Evolutionary conservation across 2,797 vertebrate genomes (phyloP).

Genomic region (Loris lydekkerianus): DNA sequence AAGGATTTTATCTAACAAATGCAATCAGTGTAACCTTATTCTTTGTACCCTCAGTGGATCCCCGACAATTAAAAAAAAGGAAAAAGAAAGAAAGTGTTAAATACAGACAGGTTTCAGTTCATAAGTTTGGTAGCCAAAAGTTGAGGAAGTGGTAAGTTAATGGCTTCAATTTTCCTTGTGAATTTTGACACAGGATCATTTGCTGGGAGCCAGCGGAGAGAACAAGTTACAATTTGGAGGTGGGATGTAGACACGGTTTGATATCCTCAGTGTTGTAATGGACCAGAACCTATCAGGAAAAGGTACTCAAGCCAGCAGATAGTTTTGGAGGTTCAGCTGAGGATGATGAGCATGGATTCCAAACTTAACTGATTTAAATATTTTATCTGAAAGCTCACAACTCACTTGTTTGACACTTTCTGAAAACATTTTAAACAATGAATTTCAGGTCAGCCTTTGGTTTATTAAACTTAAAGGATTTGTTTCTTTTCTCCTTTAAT

Average conservation of each 20-base stretch:
- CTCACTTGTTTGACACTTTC: neutral
- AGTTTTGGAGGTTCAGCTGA: neutral
- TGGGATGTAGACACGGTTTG: neutral
- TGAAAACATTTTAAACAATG: neutral
- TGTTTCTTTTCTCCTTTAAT: neutral
- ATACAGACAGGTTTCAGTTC: neutral
- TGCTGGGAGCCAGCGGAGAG: neutral
- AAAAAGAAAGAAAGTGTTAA: too few species aligned
- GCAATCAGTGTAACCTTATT: too few species aligned
- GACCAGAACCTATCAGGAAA: neutral
- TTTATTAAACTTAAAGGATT: neutral
- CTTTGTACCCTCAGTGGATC: too few species aligned
- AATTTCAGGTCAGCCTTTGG: neutral
- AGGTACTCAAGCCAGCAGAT: neutral
- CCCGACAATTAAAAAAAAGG: too few species aligned
- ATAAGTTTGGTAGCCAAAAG: neutral
- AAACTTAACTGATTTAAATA: neutral
- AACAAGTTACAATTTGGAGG: accelerated
- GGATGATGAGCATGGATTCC: neutral
- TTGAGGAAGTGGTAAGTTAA: neutral
- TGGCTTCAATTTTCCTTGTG: neutral
- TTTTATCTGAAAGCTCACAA: neutral
- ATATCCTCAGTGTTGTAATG: neutral
- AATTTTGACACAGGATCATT: neutral
- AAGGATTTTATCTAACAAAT: too few species aligned